phyloP scores from a whole-genome alignment of 2,888 invertebrate genomes.

The Axea sp. region DNA sequence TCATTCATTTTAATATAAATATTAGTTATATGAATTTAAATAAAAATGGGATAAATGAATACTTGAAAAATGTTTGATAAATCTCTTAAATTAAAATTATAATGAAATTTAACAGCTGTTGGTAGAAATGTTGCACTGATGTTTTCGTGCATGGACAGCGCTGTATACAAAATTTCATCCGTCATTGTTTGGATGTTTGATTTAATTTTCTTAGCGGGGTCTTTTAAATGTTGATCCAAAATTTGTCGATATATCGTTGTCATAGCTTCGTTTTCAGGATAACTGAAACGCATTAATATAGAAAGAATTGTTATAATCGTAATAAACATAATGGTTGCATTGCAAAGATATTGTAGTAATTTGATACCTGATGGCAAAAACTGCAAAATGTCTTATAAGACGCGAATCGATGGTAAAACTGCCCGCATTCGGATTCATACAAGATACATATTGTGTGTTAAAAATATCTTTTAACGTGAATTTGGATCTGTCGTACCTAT shows the following conservation, averaged over 20 bases:
- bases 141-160: conserved; percentile 88
- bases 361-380: conserved; percentile 88
- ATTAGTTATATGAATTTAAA: neutral
- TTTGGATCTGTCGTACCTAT: conserved; percentile 91
- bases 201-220: conserved; percentile 85
- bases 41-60: conserved; percentile 42
- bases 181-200: conserved; percentile 82
- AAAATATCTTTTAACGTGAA: conserved; percentile 93
- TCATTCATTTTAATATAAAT: neutral
- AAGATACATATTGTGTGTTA: conserved; percentile 95
- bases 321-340: too few species aligned
- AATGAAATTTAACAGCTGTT: conserved; percentile 97
- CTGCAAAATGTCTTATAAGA: conserved; percentile 92
- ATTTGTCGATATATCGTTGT: conserved; percentile 92
- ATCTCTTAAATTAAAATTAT: conserved; percentile 95
- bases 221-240: conserved; percentile 86
- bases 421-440: conserved; percentile 98
- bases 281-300: conserved; percentile 82
- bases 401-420: conserved; percentile 96
- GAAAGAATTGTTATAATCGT: too few species aligned
- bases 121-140: conserved; percentile 90
- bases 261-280: conserved; percentile 90
- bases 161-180: conserved; percentile 84
- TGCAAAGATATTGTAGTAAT: neutral
- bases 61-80: conserved; percentile 96